Evolutionary conservation across 2,888 invertebrate genomes (phyloP).

Genomic region (Caenorhabditis japonica): DNA sequence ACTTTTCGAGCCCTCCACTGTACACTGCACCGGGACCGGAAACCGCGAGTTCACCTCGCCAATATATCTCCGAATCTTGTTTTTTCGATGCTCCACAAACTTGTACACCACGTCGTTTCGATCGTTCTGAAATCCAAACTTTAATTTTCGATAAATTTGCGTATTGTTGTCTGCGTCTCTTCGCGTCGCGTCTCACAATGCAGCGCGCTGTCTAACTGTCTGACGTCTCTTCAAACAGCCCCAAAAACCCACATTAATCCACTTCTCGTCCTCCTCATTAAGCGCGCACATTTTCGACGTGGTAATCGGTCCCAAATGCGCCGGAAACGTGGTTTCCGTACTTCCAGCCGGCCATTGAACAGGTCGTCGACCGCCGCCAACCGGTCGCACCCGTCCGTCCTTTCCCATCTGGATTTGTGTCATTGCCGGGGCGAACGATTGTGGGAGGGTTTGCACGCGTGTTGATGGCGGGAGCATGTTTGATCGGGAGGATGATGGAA

Average conservation of each 20-base stretch:
- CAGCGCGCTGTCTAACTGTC: not conserved
- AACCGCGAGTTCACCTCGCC: slow-evolving; percentile 87
- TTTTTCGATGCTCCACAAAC: slow-evolving; percentile 93
- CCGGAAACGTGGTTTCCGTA: slow-evolving; percentile 61
- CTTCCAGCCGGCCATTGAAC: slow-evolving; percentile 58
- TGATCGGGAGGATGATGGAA: slow-evolving; percentile 41
- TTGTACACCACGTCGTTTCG: slow-evolving; percentile 84
- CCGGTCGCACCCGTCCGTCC: slow-evolving; percentile 69
- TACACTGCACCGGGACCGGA: slow-evolving; percentile 92
- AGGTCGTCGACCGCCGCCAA: slow-evolving; percentile 45
- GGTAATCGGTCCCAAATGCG: slow-evolving; percentile 58
- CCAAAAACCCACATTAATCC: slow-evolving; percentile 27
- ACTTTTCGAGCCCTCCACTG: slow-evolving; percentile 85
- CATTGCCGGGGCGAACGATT: slow-evolving; percentile 21
- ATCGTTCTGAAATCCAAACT: slow-evolving; percentile 45
- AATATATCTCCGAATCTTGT: slow-evolving; percentile 92
- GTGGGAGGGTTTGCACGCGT: slow-evolving; percentile 26
- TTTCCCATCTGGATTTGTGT: slow-evolving; percentile 61
- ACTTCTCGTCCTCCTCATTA: slow-evolving; percentile 56
- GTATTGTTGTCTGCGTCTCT: too few relatives aligned
- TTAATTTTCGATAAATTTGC: not conserved
- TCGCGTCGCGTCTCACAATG: too few relatives aligned
- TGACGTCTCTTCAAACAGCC: too few relatives aligned
- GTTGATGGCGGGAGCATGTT: slow-evolving; percentile 11
- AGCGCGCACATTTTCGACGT: slow-evolving; percentile 61